Evolutionary conservation across 2,797 vertebrate species (phyloP).

Genomic region (Eulemur albifrons): DNA sequence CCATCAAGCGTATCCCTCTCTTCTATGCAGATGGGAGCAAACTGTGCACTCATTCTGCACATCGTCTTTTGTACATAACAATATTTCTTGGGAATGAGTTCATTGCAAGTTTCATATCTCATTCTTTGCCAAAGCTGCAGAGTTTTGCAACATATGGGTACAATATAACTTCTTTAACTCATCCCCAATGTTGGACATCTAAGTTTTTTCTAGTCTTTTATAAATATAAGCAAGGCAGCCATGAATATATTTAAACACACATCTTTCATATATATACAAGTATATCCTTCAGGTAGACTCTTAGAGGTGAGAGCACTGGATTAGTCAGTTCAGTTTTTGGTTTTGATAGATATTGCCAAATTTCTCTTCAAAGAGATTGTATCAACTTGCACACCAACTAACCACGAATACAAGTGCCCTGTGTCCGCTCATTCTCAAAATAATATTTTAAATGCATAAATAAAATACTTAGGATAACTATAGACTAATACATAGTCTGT

Average conservation of each 20-base stretch:
- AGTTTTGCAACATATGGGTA: background rate
- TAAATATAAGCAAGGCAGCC: background rate
- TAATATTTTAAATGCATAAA: slow-evolving; percentile 45
- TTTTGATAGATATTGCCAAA: background rate
- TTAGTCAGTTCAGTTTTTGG: background rate
- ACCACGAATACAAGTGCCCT: background rate
- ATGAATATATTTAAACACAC: background rate
- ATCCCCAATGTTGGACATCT: background rate
- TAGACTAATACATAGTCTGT: background rate
- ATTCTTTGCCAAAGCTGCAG: background rate
- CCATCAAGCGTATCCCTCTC: background rate
- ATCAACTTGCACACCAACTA: background rate
- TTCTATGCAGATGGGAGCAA: background rate
- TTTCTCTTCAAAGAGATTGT: slow-evolving; percentile 16
- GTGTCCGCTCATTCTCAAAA: background rate
- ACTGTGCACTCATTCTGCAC: background rate
- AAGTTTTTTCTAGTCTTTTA: background rate
- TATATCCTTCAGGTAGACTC: background rate
- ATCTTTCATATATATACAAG: background rate
- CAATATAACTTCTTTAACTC: background rate
- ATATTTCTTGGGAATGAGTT: background rate
- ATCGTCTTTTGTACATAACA: background rate
- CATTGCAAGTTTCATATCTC: background rate
- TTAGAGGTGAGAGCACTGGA: background rate
- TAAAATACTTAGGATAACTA: background rate